These are phyloP conservation scores for Bubo bubo DNA, from an alignment of 2,113 vertebrate species.

Conservation along the genomic window DNA sequence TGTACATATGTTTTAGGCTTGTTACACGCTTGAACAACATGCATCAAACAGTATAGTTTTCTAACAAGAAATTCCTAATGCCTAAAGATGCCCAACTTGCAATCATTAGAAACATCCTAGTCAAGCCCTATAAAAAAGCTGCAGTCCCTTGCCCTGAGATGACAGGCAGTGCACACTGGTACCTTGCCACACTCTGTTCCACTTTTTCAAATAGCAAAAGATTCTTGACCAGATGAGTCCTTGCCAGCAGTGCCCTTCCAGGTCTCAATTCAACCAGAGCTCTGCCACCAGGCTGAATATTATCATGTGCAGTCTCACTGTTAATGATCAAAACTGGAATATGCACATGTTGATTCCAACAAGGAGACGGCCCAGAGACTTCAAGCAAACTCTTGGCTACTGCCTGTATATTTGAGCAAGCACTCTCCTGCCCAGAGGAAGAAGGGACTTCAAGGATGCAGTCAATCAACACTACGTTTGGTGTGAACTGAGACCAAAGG, in stretches of 20 bases:
- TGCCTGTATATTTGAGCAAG: not conserved
- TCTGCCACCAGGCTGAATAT: not conserved
- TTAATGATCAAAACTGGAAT: not conserved
- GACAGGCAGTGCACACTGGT: not conserved
- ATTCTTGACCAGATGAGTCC: not conserved
- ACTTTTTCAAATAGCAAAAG: not conserved
- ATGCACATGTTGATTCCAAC: not conserved
- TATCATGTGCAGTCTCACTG: accelerated
- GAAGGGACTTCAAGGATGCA: not conserved
- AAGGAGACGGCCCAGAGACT: not conserved
- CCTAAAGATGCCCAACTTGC: not conserved
- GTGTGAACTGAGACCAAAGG: not conserved
- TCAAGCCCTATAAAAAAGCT: not conserved
- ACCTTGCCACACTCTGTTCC: not conserved
- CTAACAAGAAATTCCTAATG: not conserved
- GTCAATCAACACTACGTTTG: not conserved
- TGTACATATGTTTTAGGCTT: not conserved
- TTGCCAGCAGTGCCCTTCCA: not conserved
- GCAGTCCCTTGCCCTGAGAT: accelerated
- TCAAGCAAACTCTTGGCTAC: not conserved
- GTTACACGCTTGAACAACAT: not conserved
- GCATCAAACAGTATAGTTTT: not conserved
- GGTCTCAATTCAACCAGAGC: not conserved
- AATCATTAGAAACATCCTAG: not conserved
- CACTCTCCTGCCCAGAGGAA: not conserved